Evolutionary conservation across 2,797 vertebrate species (phyloP).

Genomic region (Cuculus canorus): DNA sequence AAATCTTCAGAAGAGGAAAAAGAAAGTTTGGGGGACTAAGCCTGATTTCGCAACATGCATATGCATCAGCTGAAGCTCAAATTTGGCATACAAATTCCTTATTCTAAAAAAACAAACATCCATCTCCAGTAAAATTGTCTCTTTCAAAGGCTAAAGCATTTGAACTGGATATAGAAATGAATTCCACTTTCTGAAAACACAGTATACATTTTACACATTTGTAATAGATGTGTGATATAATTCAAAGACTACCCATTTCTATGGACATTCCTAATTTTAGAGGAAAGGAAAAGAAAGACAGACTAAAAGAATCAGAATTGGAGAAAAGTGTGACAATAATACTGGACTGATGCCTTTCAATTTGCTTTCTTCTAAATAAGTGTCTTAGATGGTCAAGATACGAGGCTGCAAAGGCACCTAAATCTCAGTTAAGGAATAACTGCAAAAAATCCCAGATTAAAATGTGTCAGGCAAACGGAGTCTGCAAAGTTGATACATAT

Average conservation of each 20-base stretch:
- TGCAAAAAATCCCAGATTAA: not conserved
- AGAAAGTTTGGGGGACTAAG: not conserved
- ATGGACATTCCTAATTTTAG: not conserved
- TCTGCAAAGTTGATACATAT: not conserved
- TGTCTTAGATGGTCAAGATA: not conserved
- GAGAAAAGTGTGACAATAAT: not conserved
- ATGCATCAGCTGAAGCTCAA: not conserved
- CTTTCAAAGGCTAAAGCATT: not conserved
- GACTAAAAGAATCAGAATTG: not conserved
- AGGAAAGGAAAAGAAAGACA: not conserved
- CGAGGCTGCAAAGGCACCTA: not conserved
- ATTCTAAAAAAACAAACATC: not conserved
- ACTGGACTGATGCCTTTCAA: not conserved
- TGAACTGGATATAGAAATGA: not conserved
- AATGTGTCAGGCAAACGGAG: not conserved
- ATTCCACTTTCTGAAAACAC: not conserved
- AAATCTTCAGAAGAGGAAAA: not conserved
- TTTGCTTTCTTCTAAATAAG: not conserved
- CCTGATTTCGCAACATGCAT: not conserved
- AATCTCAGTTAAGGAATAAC: not conserved
- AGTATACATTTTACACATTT: fast-evolving
- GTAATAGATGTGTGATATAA: not conserved
- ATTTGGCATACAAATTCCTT: not conserved
- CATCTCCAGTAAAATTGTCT: not conserved
- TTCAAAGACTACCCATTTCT: not conserved